Evolutionary conservation across 2,113 vertebrate genomes (phyloP).

Genomic region (Motacilla alba): DNA sequence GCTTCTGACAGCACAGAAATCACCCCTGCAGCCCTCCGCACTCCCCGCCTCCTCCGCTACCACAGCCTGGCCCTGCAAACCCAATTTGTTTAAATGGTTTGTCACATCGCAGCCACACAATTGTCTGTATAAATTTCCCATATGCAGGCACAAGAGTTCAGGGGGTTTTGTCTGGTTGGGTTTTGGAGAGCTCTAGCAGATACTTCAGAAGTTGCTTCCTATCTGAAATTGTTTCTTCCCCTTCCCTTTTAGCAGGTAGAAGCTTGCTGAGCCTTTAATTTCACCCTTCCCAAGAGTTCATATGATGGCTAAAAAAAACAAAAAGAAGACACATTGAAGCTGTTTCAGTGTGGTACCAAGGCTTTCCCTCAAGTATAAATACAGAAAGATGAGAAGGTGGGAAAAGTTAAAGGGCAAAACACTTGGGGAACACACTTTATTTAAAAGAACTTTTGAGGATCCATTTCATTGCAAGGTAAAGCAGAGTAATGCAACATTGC

Average conservation of each 20-base stretch:
- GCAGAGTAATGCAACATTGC: background rate
- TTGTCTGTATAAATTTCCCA: accelerated
- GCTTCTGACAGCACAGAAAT: background rate
- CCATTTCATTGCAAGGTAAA: background rate
- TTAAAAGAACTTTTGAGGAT: background rate
- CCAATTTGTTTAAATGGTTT: accelerated
- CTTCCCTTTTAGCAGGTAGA: background rate
- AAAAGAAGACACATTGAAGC: accelerated
- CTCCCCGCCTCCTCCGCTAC: accelerated
- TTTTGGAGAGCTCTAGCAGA: background rate
- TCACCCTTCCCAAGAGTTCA: background rate
- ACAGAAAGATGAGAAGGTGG: background rate
- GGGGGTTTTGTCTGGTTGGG: background rate
- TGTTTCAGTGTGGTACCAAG: accelerated
- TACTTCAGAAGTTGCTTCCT: background rate
- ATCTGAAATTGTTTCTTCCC: background rate
- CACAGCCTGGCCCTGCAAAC: background rate
- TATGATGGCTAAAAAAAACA: background rate
- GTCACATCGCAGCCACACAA: background rate
- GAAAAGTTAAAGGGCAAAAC: background rate
- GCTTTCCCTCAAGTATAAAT: background rate
- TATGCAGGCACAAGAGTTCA: too few relatives aligned
- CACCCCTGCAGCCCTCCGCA: background rate
- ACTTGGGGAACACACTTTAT: background rate
- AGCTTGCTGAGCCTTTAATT: background rate